A percentile compares a stretch with the other conserved stretches of the same genome.
phyloP scores from a whole-genome alignment of 2,113 vertebrate genomes.

The Piprites chloris region DNA sequence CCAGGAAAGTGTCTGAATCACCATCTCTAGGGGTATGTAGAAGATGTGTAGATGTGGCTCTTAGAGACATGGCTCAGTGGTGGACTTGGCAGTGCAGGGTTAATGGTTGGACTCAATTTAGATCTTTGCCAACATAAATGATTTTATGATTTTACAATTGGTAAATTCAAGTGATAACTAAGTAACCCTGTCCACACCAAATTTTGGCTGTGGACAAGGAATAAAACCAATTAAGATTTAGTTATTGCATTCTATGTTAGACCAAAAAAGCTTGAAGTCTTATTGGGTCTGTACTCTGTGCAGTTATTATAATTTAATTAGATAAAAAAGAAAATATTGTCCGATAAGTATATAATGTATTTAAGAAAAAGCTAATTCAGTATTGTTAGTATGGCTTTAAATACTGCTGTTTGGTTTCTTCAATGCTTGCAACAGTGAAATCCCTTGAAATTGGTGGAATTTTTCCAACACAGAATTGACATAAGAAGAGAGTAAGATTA shows the following conservation, averaged over 20 bases:
- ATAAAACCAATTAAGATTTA: background rate
- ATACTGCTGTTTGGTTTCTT: background rate
- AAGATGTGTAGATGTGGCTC: background rate
- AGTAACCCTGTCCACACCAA: background rate
- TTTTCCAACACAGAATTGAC: background rate
- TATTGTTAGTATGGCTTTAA: background rate
- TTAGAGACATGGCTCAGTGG: too few species aligned
- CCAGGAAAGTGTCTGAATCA: background rate
- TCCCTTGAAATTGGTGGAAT: background rate
- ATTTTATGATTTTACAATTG: background rate
- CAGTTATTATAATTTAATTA: background rate
- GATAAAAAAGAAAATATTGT: background rate
- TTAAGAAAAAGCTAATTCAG: background rate
- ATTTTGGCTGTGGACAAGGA: background rate
- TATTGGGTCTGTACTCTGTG: background rate
- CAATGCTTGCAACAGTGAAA: background rate
- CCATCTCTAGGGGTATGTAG: background rate
- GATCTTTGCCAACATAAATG: background rate
- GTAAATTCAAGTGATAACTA: background rate
- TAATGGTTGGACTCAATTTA: background rate
- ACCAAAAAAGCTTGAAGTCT: background rate
- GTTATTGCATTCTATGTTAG: background rate
- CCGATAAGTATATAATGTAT: background rate
- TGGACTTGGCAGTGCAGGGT: background rate
- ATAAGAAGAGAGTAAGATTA: conserved; percentile 1